Base-by-base conservation (phyloP, 1,140 invertebrate species). In the Drosophila truncata region DNA sequence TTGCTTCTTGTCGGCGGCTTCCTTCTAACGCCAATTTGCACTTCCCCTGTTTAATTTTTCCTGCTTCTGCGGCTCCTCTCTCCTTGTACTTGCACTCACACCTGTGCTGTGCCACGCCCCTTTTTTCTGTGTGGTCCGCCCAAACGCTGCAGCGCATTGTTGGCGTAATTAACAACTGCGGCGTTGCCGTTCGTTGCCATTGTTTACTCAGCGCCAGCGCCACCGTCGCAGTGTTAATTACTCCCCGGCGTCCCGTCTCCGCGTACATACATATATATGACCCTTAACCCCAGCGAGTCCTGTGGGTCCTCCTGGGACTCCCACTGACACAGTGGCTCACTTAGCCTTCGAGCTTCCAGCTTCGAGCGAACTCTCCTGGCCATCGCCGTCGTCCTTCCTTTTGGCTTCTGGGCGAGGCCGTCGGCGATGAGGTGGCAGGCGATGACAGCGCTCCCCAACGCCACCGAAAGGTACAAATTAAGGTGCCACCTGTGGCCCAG, bases 181-280 rank as follows among this genome's bases (percentile, higher is more conserved):
- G 47, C 63, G 52, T n/a, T 69, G 50, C 79, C 86, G 72, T 62
- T 80, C 55, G 61, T 80, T 50, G 61, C 65, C 73, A 84, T 84
- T 87, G 84, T 87, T 87, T 88, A 77, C 84, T 61, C 69, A 64
- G 60, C 52, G 71, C 37, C 76, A 63, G 57, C 20, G 42, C 49
- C 41, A 71, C 31, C 81, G 84, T 78, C 84, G 84, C 84, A 88
- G 85, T 90, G 84, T 90, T 88, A 88, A 88, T 88, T 88, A 88
- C 84, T 88, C 84, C 81, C 81, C 54, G 65, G 69, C 50, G 73
- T 39, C 46, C 18, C 29, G 61, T n/a, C 55, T 18, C 11, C 23
- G 10, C 13, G 29, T 25, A 37, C 37, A 27, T 25, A 37, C 37
- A 27, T 9, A 20, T 50, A 50, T 50, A 50, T 58, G 20, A 16